phyloP scores from a whole-genome alignment of 2,113 vertebrate genomes.

The Acanthisitta chloris region DNA sequence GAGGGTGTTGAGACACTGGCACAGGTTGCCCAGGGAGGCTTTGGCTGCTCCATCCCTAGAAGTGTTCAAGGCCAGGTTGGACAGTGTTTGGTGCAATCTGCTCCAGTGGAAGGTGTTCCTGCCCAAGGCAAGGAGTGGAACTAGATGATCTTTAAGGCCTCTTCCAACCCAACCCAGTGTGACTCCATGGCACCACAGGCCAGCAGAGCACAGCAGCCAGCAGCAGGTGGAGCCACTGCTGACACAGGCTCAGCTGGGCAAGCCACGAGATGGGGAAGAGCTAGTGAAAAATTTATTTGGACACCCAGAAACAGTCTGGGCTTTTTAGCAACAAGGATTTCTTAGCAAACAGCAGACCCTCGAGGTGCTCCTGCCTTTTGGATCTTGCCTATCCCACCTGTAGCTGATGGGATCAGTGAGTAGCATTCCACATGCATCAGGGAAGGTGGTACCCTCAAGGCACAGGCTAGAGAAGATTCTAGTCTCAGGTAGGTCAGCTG shows the following conservation, averaged over 20 bases:
- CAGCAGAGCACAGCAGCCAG: not conserved
- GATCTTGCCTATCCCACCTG: not conserved
- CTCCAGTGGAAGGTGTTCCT: not conserved
- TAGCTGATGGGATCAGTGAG: not conserved
- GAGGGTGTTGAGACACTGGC: not conserved
- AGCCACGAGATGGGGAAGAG: not conserved
- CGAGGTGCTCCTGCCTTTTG: not conserved
- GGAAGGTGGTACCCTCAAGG: not conserved
- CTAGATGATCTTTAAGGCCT: not conserved
- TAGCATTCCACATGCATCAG: accelerated
- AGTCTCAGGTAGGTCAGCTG: not conserved
- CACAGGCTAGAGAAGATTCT: not conserved
- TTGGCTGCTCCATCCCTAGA: not conserved
- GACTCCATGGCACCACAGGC: not conserved
- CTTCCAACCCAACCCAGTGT: not conserved
- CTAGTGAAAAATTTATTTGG: not conserved
- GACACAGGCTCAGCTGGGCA: not conserved
- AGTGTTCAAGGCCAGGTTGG: not conserved
- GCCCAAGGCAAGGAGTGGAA: not conserved
- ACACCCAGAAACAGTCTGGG: not conserved
- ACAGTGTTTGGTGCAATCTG: not conserved
- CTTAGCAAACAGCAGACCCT: not conserved
- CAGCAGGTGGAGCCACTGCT: not conserved
- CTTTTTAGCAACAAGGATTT: not conserved
- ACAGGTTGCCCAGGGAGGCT: not conserved